Evolutionary conservation across 2,797 vertebrate genomes (phyloP).

Genomic region (Melanogrammus aeglefinus): DNA sequence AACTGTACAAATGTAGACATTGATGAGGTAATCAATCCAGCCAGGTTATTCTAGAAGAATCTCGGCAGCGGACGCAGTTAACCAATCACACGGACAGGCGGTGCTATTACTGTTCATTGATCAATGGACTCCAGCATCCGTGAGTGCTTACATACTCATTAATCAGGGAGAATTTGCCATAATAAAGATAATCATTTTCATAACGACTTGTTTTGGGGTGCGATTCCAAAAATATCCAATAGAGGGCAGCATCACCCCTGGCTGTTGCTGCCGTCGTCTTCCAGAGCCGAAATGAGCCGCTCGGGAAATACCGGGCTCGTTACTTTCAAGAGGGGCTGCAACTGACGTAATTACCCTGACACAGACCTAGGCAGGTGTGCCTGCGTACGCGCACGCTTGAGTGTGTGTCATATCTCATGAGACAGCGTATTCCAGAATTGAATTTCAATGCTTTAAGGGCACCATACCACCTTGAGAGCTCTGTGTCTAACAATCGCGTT

Average conservation of each 20-base stretch:
- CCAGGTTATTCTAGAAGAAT: conserved; percentile 44
- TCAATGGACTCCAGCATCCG: conserved; percentile 47
- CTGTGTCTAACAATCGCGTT: not conserved
- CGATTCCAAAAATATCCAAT: conserved; percentile 40
- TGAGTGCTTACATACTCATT: conserved; percentile 52
- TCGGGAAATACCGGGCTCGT: conserved; percentile 56
- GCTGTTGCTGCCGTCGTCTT: conserved; percentile 31
- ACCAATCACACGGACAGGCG: conserved; percentile 48
- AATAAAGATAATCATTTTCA: conserved; percentile 42
- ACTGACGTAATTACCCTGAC: conserved; percentile 51
- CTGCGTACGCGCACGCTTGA: not conserved
- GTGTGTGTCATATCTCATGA: conserved; percentile 38
- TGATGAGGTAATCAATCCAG: conserved; percentile 52
- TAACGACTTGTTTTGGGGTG: conserved; percentile 41
- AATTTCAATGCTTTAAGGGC: conserved; percentile 41
- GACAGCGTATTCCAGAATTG: conserved; percentile 29
- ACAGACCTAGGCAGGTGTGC: conserved; percentile 10
- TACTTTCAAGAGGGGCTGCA: conserved; percentile 38
- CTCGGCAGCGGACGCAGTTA: conserved; percentile 37
- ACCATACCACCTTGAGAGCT: not conserved
- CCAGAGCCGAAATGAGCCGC: conserved; percentile 40
- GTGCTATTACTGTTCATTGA: conserved; percentile 56
- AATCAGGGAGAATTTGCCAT: conserved; percentile 42
- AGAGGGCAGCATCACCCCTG: conserved; percentile 61
- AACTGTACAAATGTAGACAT: conserved; percentile 24